phyloP scores from a whole-genome alignment of 2,797 vertebrate species.

The Acanthopagrus latus region DNA sequence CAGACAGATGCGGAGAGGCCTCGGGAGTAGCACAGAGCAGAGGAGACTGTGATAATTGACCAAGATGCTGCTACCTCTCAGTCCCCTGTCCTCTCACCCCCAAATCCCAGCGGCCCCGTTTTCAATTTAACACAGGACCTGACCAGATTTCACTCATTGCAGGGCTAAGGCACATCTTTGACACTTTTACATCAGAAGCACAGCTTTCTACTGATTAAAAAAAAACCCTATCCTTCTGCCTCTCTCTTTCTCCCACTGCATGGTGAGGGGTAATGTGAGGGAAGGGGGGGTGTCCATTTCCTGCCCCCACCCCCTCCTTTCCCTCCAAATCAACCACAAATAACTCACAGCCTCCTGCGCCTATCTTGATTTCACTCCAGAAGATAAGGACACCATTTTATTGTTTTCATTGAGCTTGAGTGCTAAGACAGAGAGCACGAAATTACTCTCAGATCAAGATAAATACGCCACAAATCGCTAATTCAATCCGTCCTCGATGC shows the following conservation, averaged over 20 bases:
- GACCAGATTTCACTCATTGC: constrained; percentile 76
- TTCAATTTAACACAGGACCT: constrained; percentile 85
- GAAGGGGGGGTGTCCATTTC: constrained; percentile 82
- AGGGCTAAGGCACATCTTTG: constrained; percentile 75
- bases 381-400: constrained; percentile 85
- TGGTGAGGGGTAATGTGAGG: constrained; percentile 72
- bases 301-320: constrained; percentile 65
- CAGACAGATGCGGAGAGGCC: constrained; percentile 24
- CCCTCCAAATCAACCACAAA: constrained; percentile 82
- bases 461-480: constrained; percentile 80
- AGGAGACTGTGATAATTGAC: constrained; percentile 78
- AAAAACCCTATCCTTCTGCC: constrained; percentile 50
- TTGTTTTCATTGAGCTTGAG: constrained; percentile 84
- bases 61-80: constrained; percentile 65
- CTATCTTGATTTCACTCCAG: constrained; percentile 82
- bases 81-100: constrained; percentile 71
- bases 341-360: constrained; percentile 79
- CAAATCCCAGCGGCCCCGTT: constrained; percentile 80
- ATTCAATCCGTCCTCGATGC: constrained; percentile 79
- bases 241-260: constrained; percentile 47
- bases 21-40: constrained; percentile 46
- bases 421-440: constrained; percentile 78
- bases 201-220: constrained; percentile 80
- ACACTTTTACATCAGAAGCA: constrained; percentile 84
- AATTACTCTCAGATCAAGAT: constrained; percentile 80